Evolutionary conservation across 2,797 vertebrate species (phyloP).

Genomic region (Paedocypris micromegethes): DNA sequence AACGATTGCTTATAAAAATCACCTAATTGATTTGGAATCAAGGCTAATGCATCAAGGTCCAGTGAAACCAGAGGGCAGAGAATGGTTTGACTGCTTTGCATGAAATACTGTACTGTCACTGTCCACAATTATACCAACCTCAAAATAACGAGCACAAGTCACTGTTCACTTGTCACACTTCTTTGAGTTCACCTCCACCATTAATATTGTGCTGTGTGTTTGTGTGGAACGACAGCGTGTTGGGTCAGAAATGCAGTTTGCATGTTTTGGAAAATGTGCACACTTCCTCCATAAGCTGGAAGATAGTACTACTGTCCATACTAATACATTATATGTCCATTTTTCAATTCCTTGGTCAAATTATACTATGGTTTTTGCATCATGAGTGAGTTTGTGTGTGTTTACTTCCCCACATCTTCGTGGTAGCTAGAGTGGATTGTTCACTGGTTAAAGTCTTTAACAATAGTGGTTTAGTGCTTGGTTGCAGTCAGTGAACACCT

Average conservation of each 20-base stretch:
- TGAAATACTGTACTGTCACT: conserved; percentile 51
- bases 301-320: too few relatives aligned
- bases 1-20: too few relatives aligned
- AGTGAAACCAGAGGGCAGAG: conserved; percentile 76
- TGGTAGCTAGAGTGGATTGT: conserved; percentile 4
- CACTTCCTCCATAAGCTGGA: too few relatives aligned
- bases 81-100: conserved; percentile 63
- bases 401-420: conserved; percentile 20
- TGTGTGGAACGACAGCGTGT: too few relatives aligned
- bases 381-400: conserved; percentile 22
- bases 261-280: too few relatives aligned
- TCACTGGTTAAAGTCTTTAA: conserved; percentile 38
- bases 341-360: too few relatives aligned
- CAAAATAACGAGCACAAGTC: conserved; percentile 44
- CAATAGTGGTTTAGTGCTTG: conserved; percentile 3
- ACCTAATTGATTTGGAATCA: background rate
- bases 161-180: background rate
- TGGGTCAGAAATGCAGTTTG: too few relatives aligned
- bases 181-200: conserved; percentile 15
- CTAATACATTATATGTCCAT: too few relatives aligned
- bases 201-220: too few relatives aligned
- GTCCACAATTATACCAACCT: conserved; percentile 46
- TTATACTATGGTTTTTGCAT: too few relatives aligned
- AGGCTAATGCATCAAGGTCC: too few relatives aligned
- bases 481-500: conserved; percentile 34